Base-by-base conservation (phyloP, 2,888 invertebrate genomes). In the Rutpela maculata region DNA sequence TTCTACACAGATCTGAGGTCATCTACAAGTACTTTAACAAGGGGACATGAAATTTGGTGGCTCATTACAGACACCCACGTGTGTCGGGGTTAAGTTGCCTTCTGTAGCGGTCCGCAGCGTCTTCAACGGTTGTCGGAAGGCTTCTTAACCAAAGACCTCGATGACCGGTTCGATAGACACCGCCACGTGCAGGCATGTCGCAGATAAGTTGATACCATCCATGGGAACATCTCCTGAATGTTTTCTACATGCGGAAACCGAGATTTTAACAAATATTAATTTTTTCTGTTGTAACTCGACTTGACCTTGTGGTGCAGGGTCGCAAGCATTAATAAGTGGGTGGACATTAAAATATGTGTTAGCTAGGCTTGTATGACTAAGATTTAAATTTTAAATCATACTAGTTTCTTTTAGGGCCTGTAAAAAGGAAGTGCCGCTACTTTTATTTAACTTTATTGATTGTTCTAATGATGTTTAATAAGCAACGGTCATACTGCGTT, bases 131-230 rank as follows among this genome's bases (percentile, higher is more conserved):
- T 78, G 83, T 81, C 81, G 81, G 81, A 80, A 82, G 78, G 78
- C 78, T 74, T 80, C 79, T 78, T 75, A 75, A 75, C 35, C 69
- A 68, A 68, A 77, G 78, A 81, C 76, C 81, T 57, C 82, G 88
- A 88, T 88, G 87, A 87, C 87, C 86, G 85, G 56, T 69, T 66
- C 81, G 87, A 86, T 87, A 88, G 86, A 86, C 84, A 79, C 81
- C 82, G 84, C 88, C 89, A 89, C 89, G 89, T 89, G 89, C 88
- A 88, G 87, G 88, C 88, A 89, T 86, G 88, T 87, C 87, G 82
- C 81, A 84, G 86, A 87, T 86, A 82, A 66, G 78, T 79, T 78
- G 85, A 85, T 85, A 84, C 81, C 84, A 82, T 76, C 85, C 87
- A 87, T 87, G 87, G 86, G 87, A 87, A 87, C 84, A 85, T 85